Conservation (phyloP, 2,888 invertebrate genomes). For the Vesta saturnalis region DNA sequence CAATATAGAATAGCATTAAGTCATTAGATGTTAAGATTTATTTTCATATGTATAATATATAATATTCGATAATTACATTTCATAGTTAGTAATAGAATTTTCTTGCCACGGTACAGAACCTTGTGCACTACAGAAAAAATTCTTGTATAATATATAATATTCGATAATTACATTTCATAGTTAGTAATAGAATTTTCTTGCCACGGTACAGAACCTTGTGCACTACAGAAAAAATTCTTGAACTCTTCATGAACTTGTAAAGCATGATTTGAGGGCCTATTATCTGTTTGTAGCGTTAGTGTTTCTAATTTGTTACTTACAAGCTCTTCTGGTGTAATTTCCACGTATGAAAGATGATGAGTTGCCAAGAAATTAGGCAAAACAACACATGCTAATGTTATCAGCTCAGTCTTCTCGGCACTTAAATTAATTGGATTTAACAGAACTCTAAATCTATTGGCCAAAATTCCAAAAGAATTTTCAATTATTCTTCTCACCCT, state of each 20-base stretch:
- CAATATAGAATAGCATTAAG: no score
- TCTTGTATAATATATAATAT: background rate
- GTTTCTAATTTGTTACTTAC: constrained; percentile 1
- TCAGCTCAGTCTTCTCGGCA: background rate
- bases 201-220: background rate
- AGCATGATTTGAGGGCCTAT: background rate
- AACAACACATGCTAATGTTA: background rate
- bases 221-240: background rate
- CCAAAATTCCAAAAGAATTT: background rate
- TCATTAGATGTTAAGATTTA: no score
- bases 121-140: background rate
- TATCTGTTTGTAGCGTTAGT: background rate
- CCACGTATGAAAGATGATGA: background rate
- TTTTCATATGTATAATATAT: no score
- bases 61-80: no score
- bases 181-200: background rate
- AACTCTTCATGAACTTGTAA: background rate
- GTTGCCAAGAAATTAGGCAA: background rate
- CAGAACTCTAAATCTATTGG: constrained; percentile 2
- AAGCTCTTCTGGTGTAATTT: constrained; percentile 5
- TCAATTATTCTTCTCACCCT: background rate
- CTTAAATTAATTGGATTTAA: constrained; percentile 9
- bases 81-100: background rate
- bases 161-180: no score
- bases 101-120: background rate